These are phyloP conservation scores for Crocuta crocuta DNA, from an alignment of 2,113 vertebrate genomes.

Conservation along the genomic window DNA sequence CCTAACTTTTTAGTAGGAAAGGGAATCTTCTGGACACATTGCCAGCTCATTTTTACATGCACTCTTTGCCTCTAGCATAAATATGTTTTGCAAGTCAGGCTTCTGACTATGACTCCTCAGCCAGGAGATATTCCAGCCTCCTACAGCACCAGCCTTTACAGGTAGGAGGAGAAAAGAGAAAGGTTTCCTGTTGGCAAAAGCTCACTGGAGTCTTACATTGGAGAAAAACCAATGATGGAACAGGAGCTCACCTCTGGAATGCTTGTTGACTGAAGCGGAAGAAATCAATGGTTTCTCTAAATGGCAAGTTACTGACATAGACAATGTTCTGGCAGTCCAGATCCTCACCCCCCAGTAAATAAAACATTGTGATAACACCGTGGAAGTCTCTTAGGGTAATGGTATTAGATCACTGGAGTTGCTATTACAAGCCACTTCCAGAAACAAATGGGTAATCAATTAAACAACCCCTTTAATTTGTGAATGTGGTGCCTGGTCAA, in stretches of 20 bases:
- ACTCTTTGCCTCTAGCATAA: background rate
- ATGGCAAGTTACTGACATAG: background rate
- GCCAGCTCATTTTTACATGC: background rate
- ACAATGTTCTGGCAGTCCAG: background rate
- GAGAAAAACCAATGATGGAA: constrained; percentile 7
- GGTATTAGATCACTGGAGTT: constrained; percentile 14
- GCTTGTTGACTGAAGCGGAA: background rate
- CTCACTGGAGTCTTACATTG: background rate
- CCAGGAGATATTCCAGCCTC: background rate
- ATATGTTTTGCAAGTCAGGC: background rate
- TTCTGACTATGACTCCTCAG: background rate
- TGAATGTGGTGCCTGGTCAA: constrained; percentile 43
- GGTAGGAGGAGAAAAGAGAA: background rate
- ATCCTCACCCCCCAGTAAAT: background rate
- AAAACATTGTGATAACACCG: background rate
- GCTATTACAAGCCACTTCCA: background rate
- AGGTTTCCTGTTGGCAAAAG: background rate
- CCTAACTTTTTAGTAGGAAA: background rate
- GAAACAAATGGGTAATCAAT: constrained; percentile 48
- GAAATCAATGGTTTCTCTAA: constrained; percentile 62
- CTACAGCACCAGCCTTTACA: background rate
- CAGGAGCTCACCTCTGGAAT: background rate
- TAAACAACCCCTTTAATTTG: constrained; percentile 55
- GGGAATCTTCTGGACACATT: background rate
- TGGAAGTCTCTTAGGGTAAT: background rate